Base-by-base conservation (phyloP, 2,888 invertebrate genomes). In the Falcaria lacertinaria region DNA sequence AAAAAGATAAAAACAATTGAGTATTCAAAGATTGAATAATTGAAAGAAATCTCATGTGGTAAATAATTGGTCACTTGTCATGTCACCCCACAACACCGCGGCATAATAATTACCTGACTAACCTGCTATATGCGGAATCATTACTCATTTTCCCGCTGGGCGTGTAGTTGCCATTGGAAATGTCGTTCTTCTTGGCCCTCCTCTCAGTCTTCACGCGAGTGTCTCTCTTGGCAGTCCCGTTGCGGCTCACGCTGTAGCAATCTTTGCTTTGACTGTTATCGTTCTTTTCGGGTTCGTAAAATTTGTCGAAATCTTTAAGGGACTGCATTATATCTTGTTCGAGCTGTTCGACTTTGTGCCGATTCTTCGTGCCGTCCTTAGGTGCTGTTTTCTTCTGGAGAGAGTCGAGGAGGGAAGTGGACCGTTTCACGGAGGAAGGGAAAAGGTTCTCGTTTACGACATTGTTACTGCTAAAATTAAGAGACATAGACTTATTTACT, bases 51-150 rank as follows among this genome's bases (percentile, higher is more conserved):
- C n/a, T n/a, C n/a, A n/a, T n/a, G n/a, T n/a, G n/a, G n/a, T n/a
- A n/a, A n/a, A n/a, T n/a, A n/a, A n/a, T n/a, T n/a, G n/a, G n/a
- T n/a, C n/a, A n/a, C n/a, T n/a, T n/a, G n/a, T n/a, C n/a, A n/a
- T n/a, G n/a, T n/a, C n/a, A n/a, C n/a, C n/a, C n/a, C n/a, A n/a
- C n/a, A n/a, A n/a, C n/a, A n/a, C n/a, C 19, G 19, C 19, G 33
- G 13, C 32, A 7, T 52, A 60, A 55, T 57, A 60, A 69, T 75
- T 85, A 83, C 88, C 87, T 87, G 80, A 82, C 89, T 90, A 89
- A 96, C 96, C 96, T 96, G 91, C 95, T 95, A 84, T 96, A 96
- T 42, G 96, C 96, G 19, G 96, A 96, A 80, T 96, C 96, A 19
- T 80, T 81, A 68, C 81, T 92, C 33, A 64, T 54, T 63, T 78